Conservation (phyloP, 1,140 invertebrate genomes). For the Leguminivora glycinivorella region DNA sequence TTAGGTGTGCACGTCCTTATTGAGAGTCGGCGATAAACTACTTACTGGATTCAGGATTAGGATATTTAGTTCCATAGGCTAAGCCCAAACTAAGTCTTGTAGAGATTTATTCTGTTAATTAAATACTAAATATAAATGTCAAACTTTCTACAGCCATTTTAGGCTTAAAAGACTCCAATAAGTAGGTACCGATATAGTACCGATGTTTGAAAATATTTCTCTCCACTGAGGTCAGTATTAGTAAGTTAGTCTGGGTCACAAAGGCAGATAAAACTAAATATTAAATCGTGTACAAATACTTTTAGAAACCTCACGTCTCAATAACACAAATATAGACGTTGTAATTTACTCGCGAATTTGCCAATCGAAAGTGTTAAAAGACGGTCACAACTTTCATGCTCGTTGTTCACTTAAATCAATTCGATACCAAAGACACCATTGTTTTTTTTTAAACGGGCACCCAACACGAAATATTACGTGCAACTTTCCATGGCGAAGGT, state of each 20-base stretch:
- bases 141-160: not conserved
- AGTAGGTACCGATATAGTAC: too few species aligned
- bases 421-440: not conserved
- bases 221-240: too few species aligned
- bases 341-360: conserved; percentile 16
- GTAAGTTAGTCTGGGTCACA: too few species aligned
- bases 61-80: not conserved
- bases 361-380: conserved; percentile 20
- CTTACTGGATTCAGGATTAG: too few species aligned
- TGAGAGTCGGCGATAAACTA: not conserved
- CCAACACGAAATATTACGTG: conserved; percentile 26
- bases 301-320: not conserved
- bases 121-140: not conserved
- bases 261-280: too few species aligned
- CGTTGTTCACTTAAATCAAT: conserved; percentile 2
- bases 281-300: too few species aligned
- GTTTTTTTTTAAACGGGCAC: conserved; percentile 20
- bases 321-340: not conserved
- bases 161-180: too few species aligned
- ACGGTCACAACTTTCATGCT: conserved; percentile 18
- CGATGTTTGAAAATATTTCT: too few species aligned
- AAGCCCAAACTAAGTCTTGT: too few species aligned
- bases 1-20: not conserved
- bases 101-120: too few species aligned
- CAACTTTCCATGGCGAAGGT: conserved; percentile 36